phyloP scores from a whole-genome alignment of 2,888 invertebrate species.

The Agriotes lineatus region DNA sequence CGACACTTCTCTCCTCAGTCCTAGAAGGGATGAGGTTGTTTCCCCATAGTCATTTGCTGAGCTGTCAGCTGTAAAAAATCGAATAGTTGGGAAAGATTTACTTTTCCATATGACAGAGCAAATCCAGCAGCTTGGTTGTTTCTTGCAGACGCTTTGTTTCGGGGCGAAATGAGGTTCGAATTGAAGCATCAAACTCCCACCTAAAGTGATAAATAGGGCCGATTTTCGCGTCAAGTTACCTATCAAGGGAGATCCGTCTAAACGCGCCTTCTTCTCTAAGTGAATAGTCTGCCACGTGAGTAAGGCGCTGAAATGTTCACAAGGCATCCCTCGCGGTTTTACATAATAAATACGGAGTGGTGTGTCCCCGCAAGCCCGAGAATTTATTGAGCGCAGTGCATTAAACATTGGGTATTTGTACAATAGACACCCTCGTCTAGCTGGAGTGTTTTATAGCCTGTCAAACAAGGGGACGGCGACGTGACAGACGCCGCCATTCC shows the following conservation, averaged over 20 bases:
- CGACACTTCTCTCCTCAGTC: too few species aligned
- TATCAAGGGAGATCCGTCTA: background rate
- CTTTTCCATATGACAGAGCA: too few species aligned
- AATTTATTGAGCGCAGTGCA: slow-evolving; percentile 50
- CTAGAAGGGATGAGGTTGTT: too few species aligned
- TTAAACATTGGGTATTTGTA: slow-evolving; percentile 52
- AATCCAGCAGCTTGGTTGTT: too few species aligned
- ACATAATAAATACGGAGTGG: slow-evolving; percentile 42
- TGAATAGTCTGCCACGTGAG: slow-evolving; percentile 24
- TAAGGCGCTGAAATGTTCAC: slow-evolving; percentile 40
- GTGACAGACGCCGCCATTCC: slow-evolving; percentile 44
- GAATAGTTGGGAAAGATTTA: too few species aligned
- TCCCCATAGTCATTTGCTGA: too few species aligned
- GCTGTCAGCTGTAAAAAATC: too few species aligned
- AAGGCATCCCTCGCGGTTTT: slow-evolving; percentile 42
- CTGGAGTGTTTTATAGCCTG: slow-evolving; percentile 51
- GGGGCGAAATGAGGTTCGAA: too few species aligned
- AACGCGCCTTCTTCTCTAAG: slow-evolving; percentile 2
- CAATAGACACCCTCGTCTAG: slow-evolving; percentile 50
- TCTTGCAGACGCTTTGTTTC: too few species aligned
- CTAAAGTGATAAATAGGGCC: background rate
- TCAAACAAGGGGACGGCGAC: slow-evolving; percentile 48
- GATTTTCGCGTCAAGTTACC: slow-evolving; percentile 2
- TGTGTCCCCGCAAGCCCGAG: slow-evolving; percentile 40
- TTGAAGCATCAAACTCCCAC: too few species aligned